These are phyloP conservation scores for Mimachlamys varia DNA, from an alignment of 2,888 invertebrate species.

Conservation along the genomic window DNA sequence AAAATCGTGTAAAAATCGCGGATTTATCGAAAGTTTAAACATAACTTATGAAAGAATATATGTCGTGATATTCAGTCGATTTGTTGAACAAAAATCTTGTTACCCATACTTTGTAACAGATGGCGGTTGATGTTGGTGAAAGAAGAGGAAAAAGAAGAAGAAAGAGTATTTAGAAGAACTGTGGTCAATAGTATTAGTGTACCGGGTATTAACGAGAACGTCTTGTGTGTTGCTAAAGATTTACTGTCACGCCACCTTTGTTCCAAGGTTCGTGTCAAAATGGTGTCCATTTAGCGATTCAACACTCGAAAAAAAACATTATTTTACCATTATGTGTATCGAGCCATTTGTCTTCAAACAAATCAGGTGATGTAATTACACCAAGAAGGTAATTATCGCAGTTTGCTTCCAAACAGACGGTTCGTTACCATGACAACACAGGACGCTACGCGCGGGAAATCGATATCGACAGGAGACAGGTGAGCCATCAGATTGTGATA, in stretches of 20 bases:
- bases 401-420: background rate
- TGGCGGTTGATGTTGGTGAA: too few relatives aligned
- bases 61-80: too few relatives aligned
- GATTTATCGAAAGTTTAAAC: too few relatives aligned
- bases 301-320: background rate
- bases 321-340: constrained; percentile 8
- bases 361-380: constrained; percentile 29
- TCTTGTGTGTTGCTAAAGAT: background rate
- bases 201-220: too few relatives aligned
- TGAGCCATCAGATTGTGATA: constrained; percentile 20
- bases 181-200: background rate
- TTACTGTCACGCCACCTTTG: background rate
- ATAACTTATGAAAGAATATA: too few relatives aligned
- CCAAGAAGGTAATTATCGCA: constrained; percentile 20
- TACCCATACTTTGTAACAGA: too few relatives aligned
- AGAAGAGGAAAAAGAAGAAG: background rate
- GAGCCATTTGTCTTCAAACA: constrained; percentile 18
- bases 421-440: background rate
- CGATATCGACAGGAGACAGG: constrained; percentile 12
- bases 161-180: background rate
- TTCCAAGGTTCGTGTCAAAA: background rate
- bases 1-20: too few relatives aligned
- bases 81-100: too few relatives aligned
- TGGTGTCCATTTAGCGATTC: background rate
- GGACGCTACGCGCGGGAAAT: background rate